Evolutionary conservation across 2,797 vertebrate species (phyloP), one percentile per base, ranked within the genome.

Genomic region (Crenichthys baileyi): DNA sequence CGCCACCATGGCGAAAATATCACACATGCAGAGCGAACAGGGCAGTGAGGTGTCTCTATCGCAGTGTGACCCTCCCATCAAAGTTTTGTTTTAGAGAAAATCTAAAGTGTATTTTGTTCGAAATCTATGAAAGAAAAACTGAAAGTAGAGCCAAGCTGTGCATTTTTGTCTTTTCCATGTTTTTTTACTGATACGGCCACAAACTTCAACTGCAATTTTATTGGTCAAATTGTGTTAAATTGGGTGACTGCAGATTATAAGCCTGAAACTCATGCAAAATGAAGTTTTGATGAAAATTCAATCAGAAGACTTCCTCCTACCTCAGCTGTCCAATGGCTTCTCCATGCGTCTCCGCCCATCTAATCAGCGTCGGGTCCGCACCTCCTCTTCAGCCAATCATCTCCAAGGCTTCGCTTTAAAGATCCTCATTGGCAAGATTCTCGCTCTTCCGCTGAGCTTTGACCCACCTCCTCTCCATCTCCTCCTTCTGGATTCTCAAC

Each of bases 1-100:
- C 55, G 82, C 88, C 86, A 80, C 87, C 79, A 85, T 72, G 80
- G 82, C 76, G 82, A 74, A 84, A 82, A 86, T 87, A 90, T 89
- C 89, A 87, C 85, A 91, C 90, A 83, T 76, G 74, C 73, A 85
- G 81, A 73, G 78, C 85, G 76, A 90, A 91, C 84, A 89, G 90
- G 90, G 81, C 87, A 82, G 75, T 56, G 72, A 87, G 82, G 85
- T 88, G 84, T 89, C 85, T 90, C 79, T 74, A 81, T 82, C 81
- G 72, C 82, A 86, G 81, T 73, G 72, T 85, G 79, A 87, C 90
- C 56, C 79, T 72, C 65, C 76, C 85, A 85, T 88, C 67, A 72
- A 75, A 87, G 72, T 75, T 7, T 1, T 76, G 81, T 79, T 89
- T 83, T 60, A 75, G 20, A 89, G 55, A 82, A 68, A 87, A 86